These are phyloP conservation scores for Drosophila seclusa DNA, from an alignment of 2,888 invertebrate genomes.

Conservation along the genomic window DNA sequence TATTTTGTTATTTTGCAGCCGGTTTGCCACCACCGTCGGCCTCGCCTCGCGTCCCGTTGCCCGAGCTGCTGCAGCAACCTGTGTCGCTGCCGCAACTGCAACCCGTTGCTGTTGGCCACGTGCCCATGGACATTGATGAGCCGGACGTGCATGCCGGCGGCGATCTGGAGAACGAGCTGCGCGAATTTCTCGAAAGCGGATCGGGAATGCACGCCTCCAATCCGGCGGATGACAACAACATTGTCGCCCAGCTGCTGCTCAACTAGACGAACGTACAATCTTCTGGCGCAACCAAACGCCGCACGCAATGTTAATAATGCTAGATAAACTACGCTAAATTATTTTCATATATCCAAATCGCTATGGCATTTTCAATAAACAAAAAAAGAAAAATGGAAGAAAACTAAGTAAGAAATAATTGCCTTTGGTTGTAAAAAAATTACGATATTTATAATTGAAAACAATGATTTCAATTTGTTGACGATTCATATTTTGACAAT, in stretches of 20 bases:
- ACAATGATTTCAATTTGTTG: background rate
- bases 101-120: slow-evolving; percentile 31
- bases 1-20: slow-evolving; percentile 57
- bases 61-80: slow-evolving; percentile 82
- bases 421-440: background rate
- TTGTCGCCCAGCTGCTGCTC: slow-evolving; percentile 80
- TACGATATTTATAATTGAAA: background rate
- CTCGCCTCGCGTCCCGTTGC: slow-evolving; percentile 79
- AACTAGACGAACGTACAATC: slow-evolving; percentile 55
- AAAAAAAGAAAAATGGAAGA: background rate
- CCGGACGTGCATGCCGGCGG: slow-evolving; percentile 77
- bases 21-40: slow-evolving; percentile 81
- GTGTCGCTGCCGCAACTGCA: slow-evolving; percentile 69
- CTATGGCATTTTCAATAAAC: slow-evolving; percentile 55
- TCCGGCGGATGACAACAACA: slow-evolving; percentile 82
- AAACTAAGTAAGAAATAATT: slow-evolving; percentile 11
- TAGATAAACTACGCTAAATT: slow-evolving; percentile 57
- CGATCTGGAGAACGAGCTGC: slow-evolving; percentile 89
- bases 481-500: background rate
- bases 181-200: slow-evolving; percentile 90
- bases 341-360: slow-evolving; percentile 61
- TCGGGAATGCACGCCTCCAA: slow-evolving; percentile 85
- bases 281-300: background rate
- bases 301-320: slow-evolving; percentile 54
- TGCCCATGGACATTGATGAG: slow-evolving; percentile 84